Percentiles rank a stretch among this genome's conserved stretches.
Conservation (phyloP, 2,888 invertebrate genomes). For the Macrosiphum euphorbiae region DNA sequence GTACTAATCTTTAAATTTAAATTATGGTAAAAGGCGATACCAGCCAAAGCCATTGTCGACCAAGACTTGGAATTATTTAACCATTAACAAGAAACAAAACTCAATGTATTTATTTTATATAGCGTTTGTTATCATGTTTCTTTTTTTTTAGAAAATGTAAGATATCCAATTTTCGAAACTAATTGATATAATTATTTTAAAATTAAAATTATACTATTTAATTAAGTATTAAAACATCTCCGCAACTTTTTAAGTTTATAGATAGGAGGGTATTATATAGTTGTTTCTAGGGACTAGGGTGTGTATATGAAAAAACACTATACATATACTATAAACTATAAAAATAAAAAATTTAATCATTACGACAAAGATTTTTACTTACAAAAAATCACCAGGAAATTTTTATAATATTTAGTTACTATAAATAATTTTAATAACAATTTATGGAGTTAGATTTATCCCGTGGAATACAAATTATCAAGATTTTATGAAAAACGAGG, state of each 20-base stretch:
- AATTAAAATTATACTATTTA: not conserved
- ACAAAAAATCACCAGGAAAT: no score
- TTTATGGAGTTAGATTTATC: not conserved
- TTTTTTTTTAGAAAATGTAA: not conserved
- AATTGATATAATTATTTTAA: not conserved
- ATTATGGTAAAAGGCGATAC: not conserved
- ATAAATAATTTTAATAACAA: not conserved
- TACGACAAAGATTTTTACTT: not conserved
- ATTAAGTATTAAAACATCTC: not conserved
- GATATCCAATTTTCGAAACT: not conserved
- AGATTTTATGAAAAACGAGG: not conserved
- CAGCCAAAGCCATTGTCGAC: not conserved
- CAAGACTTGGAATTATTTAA: not conserved
- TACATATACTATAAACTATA: not conserved
- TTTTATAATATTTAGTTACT: not conserved
- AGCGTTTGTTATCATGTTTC: not conserved
- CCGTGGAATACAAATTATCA: not conserved
- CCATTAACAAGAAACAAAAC: not conserved
- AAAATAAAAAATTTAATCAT: not conserved
- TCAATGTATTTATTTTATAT: not conserved
- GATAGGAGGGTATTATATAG: not conserved
- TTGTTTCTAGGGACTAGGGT: not conserved
- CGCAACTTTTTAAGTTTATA: not conserved
- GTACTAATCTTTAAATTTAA: not conserved
- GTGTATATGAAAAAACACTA: not conserved